phyloP scores from a whole-genome alignment of 2,888 invertebrate species.

The Gisinianus flammeolus region DNA sequence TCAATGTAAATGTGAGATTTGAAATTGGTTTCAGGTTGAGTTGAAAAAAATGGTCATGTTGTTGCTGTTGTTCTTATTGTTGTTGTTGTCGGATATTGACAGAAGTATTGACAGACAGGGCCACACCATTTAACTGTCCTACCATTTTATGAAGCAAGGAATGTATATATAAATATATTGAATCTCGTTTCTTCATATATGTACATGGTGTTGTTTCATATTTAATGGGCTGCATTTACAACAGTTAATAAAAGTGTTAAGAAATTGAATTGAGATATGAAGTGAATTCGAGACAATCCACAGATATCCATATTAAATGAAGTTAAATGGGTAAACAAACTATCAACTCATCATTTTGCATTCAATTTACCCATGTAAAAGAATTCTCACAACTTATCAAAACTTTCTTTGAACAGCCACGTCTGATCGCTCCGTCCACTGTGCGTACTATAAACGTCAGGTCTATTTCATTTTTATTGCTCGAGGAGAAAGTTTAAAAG shows the following conservation, averaged over 20 bases:
- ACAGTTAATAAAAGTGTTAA: background rate
- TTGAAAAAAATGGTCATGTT: no score
- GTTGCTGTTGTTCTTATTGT: no score
- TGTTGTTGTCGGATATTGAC: no score
- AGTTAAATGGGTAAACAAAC: background rate
- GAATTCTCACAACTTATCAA: background rate
- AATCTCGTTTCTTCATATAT: background rate
- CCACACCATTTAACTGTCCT: no score
- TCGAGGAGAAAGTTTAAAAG: background rate
- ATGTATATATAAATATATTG: background rate
- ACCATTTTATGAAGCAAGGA: no score
- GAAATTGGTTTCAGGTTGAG: no score
- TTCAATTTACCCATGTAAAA: background rate
- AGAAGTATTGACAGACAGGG: no score
- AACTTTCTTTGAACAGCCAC: background rate
- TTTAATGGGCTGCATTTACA: no score
- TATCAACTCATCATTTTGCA: background rate
- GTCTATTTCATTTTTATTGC: background rate
- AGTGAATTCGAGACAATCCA: background rate
- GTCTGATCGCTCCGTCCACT: background rate
- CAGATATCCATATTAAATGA: background rate
- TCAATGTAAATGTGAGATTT: no score
- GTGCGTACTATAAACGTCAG: background rate
- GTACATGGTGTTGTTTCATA: no score
- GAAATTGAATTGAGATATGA: background rate